Evolutionary conservation across 2,113 vertebrate species (phyloP), one percentile per base, ranked within the genome.

Genomic region (Acanthisitta chloris): DNA sequence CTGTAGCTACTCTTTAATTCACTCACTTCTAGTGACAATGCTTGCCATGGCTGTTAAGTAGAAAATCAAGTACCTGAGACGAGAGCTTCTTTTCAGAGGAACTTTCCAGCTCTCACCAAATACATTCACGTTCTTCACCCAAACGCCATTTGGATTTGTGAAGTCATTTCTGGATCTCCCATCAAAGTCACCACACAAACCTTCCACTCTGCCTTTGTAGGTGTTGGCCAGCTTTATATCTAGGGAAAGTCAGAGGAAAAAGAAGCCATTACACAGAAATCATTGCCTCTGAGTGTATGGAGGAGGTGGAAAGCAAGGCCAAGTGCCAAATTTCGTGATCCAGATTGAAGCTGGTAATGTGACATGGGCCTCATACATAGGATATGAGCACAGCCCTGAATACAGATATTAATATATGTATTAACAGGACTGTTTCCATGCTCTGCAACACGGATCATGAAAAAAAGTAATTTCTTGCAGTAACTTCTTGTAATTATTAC

Each of bases 31-130:
- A 69, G 54, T 45, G 58, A 14, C 24, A 81, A 34, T 74, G 17
- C 34, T 72, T 89, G 51, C 14, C 28, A 38, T 45, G n/a, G 31
- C 38, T 80, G 67, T 69, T 40, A 69, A 79, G 43, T 23, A 82
- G 55, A 46, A 86, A 88, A 91, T 33, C 9, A 76, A 31, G 21
- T 97, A 98, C 97, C 97, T 98, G 91, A 90, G 28, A 42, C 92
- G 96, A 57, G 92, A 45, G 8, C 18, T 13, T 85, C 90, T 90
- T 61, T 55, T 49, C 59, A 94, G 54, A 20, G 94, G 97, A 45
- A 98, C 97, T 94, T 96, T 98, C 98, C 99, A 99, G 92, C 98
- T 99, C 28, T 98, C 97, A 86, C 98, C 98, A 74, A 99, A 99
- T 79, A 64, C 72, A 25, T 97, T 90, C 64, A 98, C 96, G 0